Evolutionary conservation across 2,888 invertebrate genomes (phyloP).

Genomic region (Cryptosula pallasiana): DNA sequence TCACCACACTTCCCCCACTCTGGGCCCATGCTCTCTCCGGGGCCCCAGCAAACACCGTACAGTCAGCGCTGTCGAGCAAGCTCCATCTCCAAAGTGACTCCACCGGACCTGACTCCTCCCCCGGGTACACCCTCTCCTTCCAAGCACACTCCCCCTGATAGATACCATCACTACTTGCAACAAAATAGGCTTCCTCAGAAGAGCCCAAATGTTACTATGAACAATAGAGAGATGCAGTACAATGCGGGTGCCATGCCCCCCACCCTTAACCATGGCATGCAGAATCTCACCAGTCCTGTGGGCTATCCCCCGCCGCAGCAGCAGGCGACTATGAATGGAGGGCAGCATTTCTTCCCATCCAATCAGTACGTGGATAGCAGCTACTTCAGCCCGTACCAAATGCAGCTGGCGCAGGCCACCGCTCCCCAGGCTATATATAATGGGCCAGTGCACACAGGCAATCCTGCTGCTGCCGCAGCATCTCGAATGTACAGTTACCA

Average conservation of each 20-base stretch:
- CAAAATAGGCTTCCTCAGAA: slow-evolving; percentile 6
- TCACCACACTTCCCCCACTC: slow-evolving; percentile 12
- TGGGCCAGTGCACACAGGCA: not conserved
- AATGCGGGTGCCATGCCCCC: not conserved
- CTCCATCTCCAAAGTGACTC: not conserved
- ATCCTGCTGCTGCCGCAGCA: not conserved
- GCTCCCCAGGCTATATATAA: not conserved
- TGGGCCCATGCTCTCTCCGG: slow-evolving; percentile 2
- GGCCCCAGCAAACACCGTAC: not conserved
- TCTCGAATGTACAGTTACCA: slow-evolving; percentile 16
- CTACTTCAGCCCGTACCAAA: slow-evolving; percentile 9
- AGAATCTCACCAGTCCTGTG: slow-evolving; percentile 9
- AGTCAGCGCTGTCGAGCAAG: not conserved
- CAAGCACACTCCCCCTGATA: not conserved
- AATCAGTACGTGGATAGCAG: slow-evolving; percentile 1
- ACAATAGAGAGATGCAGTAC: slow-evolving; percentile 19
- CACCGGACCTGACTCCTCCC: slow-evolving; percentile 10
- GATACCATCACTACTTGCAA: slow-evolving; percentile 20
- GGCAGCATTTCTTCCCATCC: slow-evolving; percentile 14
- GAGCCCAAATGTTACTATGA: slow-evolving; percentile 15
- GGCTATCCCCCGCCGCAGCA: slow-evolving; percentile 1
- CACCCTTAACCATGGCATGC: not conserved
- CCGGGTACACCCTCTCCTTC: slow-evolving; percentile 12
- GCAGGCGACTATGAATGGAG: not conserved
- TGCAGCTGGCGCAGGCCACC: slow-evolving; percentile 13